These are phyloP conservation scores for Cladorhizidae sp. DNA, from an alignment of 37 sponge, comb jelly and placozoan genomes.

Conservation along the genomic window DNA sequence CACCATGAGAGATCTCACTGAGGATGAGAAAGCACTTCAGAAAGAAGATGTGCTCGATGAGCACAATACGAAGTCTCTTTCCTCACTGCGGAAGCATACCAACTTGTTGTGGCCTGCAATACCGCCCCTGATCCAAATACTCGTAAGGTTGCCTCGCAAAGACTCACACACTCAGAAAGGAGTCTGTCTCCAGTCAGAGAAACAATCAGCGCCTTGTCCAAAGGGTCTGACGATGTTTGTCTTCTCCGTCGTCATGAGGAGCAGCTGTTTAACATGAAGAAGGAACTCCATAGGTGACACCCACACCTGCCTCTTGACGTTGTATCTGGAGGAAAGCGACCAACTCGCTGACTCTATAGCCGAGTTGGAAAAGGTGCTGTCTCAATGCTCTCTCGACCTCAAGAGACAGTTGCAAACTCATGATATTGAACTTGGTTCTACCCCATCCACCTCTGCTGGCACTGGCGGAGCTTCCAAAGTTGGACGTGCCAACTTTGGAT, in stretches of 20 bases:
- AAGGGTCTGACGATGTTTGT: too few species aligned
- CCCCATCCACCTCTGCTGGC: background rate
- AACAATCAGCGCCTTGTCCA: background rate
- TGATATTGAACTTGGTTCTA: background rate
- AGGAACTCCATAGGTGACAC: background rate
- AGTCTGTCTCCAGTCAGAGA: background rate
- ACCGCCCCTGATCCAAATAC: too few species aligned
- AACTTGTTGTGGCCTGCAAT: too few species aligned
- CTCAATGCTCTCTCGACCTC: slow-evolving; percentile 11
- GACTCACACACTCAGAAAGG: too few species aligned
- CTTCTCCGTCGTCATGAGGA: too few species aligned
- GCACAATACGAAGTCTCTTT: too few species aligned
- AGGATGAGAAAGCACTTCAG: too few species aligned
- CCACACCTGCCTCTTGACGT: background rate
- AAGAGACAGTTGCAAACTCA: background rate
- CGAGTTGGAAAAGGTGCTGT: background rate
- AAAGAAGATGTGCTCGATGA: too few species aligned
- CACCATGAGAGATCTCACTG: too few species aligned
- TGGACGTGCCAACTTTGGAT: slow-evolving; percentile 16
- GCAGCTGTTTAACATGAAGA: background rate
- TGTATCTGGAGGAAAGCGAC: background rate
- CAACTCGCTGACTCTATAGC: background rate
- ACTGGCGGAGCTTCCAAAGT: slow-evolving; percentile 21
- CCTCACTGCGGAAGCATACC: too few species aligned
- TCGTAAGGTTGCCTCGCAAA: too few species aligned